Evolutionary conservation across 2,888 invertebrate species (phyloP), one percentile per base, ranked within the genome.

Genomic region (Yponomeuta evonymella): DNA sequence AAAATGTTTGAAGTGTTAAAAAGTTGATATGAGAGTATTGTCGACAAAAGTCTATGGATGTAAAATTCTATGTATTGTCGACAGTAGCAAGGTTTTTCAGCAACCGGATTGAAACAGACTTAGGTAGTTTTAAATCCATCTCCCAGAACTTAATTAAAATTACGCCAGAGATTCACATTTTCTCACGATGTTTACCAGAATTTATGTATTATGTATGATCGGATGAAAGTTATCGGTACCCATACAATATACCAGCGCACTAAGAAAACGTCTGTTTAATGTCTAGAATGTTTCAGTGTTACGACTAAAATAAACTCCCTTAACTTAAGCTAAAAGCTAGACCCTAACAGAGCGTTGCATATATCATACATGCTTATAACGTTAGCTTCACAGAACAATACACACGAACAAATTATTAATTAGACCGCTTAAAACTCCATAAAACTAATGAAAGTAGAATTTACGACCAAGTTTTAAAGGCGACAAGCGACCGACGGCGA

Each of bases 401-500:
- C n/a, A n/a, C 62, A 23, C 62, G 4, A 29, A 29, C 30, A 8
- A 36, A 30, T 36, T 12, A 67, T 4, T 36, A 67, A 30, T 67
- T n/a, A 67, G 33, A 36, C 12, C 67, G 67, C 33, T 36, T 36
- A 67, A 67, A 67, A 66, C 30, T 66, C 66, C 23, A 66, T 23
- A 63, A 36, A 15, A n/a, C 36, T 12, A 66, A 66, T 67, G 63
- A 63, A 71, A 71, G 69, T 64, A 67, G n/a, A 66, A 15, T 66
- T 66, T 66, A 30, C 36, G 33, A 66, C 10, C 66, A 36, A 33
- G 15, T 33, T 63, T 29, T 29, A 23, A 23, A 63, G n/a, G 29
- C 72, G 68, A 72, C 64, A 48, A 29, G 48, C 67, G 36, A 43
- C 8, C 67, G 36, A 43, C 8, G 69, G 69, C 69, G 72, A 73